Base-by-base conservation (phyloP, 2,797 vertebrate species). In the Enteromius thamalakanensis region DNA sequence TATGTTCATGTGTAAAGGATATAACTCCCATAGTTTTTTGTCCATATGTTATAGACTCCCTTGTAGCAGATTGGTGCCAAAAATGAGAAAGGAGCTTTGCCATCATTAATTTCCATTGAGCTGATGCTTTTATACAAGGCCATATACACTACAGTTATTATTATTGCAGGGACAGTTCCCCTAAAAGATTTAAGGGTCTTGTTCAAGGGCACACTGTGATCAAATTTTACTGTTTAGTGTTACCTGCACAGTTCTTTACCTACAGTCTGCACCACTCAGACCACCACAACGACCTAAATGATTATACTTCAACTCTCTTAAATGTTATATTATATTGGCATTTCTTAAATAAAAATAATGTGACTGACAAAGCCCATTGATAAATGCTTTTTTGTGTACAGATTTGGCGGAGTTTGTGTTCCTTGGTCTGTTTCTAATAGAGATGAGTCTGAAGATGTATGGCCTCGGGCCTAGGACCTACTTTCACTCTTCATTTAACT, bases 391-490 rank as follows among this genome's bases (percentile, higher is more conserved):
- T 6, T 65, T 83, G 62, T 47, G 76, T 77, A 79, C 92, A 99
- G 98, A 98, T 92, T 96, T 98, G 11, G 97, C 97, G 0, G 98
- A 99, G 91, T 99, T 99, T 94, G 97, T 98, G 29, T 99, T 99
- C 90, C 93, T 99, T 91, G 97, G 97, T 65, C 93, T 99, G 80
- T 99, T 99, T 90, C 94, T 99, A 87, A 96, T 95, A 1, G 98
- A 99, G 95, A 99, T 99, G 97, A 96, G 95, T 70, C 90, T 99
- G 93, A 99, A 99, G 92, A 98, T 99, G 97, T 99, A 98, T 0
- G 97, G 97, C 32, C 92, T 99, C 12, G 98, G 98, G 64, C 97
- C 97, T 49, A 95, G 97, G 84, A 97, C 96, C 89, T 99, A 99
- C 91, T 99, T 98, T 91, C 97, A 98, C 85, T 99, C 98, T 1